Percentiles rank a stretch among this genome's conserved stretches.
phyloP scores from a whole-genome alignment of 1,140 invertebrate species.

The Danaus plexippus region DNA sequence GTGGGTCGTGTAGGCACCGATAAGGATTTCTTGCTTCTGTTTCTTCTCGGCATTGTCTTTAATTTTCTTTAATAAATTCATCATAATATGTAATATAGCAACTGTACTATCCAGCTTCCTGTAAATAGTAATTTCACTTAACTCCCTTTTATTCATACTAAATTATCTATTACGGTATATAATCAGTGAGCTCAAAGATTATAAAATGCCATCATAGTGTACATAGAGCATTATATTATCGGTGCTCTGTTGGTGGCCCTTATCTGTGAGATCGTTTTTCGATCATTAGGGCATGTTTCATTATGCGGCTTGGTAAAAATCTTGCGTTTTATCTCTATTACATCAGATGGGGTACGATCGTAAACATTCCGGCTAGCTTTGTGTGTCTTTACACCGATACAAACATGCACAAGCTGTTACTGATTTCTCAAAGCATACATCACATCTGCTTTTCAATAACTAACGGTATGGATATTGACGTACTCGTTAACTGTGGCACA shows the following conservation, averaged over 20 bases:
- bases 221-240: background rate
- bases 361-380: constrained; percentile 29
- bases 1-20: constrained; percentile 12
- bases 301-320: constrained; percentile 35
- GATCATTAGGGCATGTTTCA: constrained; percentile 41
- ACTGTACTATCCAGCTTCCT: too few species aligned
- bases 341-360: constrained; percentile 29
- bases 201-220: background rate
- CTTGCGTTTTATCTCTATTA: constrained; percentile 31
- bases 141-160: background rate
- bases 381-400: constrained; percentile 9
- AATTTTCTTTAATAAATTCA: background rate
- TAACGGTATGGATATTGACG: too few species aligned
- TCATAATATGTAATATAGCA: too few species aligned
- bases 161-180: background rate
- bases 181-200: background rate
- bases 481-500: background rate
- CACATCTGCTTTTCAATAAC: too few species aligned
- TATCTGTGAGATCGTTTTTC: constrained; percentile 34
- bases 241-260: constrained; percentile 32
- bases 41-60: constrained; percentile 10
- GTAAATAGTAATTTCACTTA: too few species aligned
- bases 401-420: background rate
- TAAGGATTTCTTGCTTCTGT: constrained; percentile 13
- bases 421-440: too few species aligned